phyloP scores from a whole-genome alignment of 64 coral and sea anemone species.

The Actinia tenebrosa region DNA sequence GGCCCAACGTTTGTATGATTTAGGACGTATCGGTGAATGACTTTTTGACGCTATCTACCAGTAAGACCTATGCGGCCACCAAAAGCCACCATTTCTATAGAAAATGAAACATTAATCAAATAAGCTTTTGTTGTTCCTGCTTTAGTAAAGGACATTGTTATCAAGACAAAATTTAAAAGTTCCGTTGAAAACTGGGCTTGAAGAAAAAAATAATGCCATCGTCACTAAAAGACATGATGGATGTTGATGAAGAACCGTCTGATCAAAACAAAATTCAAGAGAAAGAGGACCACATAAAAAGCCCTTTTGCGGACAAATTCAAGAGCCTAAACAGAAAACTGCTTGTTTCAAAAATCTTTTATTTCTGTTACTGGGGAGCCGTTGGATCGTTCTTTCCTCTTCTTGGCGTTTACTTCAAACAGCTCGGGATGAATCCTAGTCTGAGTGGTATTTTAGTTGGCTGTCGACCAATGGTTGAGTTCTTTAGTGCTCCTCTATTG shows the following conservation, averaged over 20 bases:
- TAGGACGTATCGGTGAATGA: neutral
- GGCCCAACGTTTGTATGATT: no score
- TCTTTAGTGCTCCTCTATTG: conserved; percentile 84
- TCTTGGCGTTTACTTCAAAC: conserved; percentile 97
- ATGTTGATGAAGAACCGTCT: neutral
- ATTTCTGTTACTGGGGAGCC: conserved; percentile 99
- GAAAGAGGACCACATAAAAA: neutral
- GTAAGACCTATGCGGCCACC: neutral
- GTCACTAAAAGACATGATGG: neutral
- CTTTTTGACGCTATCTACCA: neutral
- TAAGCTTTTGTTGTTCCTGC: neutral
- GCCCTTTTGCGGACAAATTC: neutral
- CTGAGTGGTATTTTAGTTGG: conserved; percentile 94
- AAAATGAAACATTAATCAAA: conserved; percentile 10
- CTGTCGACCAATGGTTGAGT: conserved; percentile 96
- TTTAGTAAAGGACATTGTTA: neutral
- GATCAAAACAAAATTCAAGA: neutral
- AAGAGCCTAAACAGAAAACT: conserved; percentile 63
- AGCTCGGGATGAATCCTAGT: conserved; percentile 95
- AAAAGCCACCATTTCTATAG: neutral
- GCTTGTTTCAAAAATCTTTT: conserved; percentile 91
- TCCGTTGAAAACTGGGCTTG: neutral
- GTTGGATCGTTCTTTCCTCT: conserved; percentile 98
- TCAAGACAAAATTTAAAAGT: neutral
- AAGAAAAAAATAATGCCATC: neutral